phyloP scores from a whole-genome alignment of 2,888 invertebrate species.

The Meliscaeva auricollis region DNA sequence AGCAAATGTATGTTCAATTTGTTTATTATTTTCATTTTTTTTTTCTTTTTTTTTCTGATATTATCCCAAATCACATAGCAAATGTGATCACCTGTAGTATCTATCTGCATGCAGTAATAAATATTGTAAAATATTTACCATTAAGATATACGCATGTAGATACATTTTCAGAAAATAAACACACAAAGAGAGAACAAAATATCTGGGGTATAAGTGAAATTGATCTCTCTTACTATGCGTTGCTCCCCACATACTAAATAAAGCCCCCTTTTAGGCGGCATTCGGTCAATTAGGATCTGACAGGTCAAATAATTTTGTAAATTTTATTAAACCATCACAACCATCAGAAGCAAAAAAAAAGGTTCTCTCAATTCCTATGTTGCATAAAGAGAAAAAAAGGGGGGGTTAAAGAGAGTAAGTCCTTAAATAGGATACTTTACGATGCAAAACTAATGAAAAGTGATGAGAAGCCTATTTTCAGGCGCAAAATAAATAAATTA shows the following conservation, averaged over 20 bases:
- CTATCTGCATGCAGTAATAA: constrained; percentile 43
- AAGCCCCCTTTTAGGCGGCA: constrained; percentile 33
- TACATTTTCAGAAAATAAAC: background rate
- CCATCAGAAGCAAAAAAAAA: background rate
- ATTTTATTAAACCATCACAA: constrained; percentile 60
- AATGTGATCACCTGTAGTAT: constrained; percentile 69
- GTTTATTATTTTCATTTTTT: constrained; percentile 22
- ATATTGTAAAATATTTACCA: constrained; percentile 64
- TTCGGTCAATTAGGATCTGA: constrained; percentile 70
- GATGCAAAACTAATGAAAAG: constrained; percentile 67
- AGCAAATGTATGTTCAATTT: constrained; percentile 60
- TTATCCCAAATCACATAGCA: constrained; percentile 11
- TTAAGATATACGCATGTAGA: constrained; percentile 20
- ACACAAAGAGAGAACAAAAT: background rate
- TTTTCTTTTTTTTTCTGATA: constrained; percentile 3
- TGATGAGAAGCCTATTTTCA: constrained; percentile 74
- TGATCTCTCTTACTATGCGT: constrained; percentile 21
- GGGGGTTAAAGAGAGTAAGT: constrained; percentile 1
- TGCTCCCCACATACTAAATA: background rate
- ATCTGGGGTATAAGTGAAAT: constrained; percentile 30
- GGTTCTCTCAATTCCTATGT: background rate
- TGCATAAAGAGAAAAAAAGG: background rate
- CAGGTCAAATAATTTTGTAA: constrained; percentile 67
- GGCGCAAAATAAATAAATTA: constrained; percentile 66
- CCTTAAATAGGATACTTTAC: constrained; percentile 72